phyloP scores from a whole-genome alignment of 2,113 vertebrate genomes.

The Anas platyrhynchos region DNA sequence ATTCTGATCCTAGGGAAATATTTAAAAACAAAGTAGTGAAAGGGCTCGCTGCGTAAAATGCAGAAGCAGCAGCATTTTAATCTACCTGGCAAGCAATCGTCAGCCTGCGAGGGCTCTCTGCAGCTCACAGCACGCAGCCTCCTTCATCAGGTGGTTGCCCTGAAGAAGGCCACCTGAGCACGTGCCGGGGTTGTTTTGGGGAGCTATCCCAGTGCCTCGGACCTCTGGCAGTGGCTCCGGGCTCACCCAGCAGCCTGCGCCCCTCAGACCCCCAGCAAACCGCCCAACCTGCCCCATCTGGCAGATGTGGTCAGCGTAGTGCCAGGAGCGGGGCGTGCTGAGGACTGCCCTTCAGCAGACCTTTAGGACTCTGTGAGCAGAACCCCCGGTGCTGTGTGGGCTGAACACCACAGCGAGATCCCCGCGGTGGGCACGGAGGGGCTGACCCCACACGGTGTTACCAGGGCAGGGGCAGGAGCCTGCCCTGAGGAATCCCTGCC shows the following conservation, averaged over 20 bases:
- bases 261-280: neutral
- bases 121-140: no score
- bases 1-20: slow-evolving; percentile 58
- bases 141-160: neutral
- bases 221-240: neutral
- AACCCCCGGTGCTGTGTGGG: neutral
- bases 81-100: rapidly evolving
- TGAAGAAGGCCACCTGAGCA: rapidly evolving
- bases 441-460: neutral
- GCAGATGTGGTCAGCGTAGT: neutral
- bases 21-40: slow-evolving; percentile 66
- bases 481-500: neutral
- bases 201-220: neutral
- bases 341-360: neutral
- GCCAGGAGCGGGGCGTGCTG: rapidly evolving
- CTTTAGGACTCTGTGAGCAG: neutral
- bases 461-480: rapidly evolving
- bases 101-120: neutral
- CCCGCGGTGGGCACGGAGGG: rapidly evolving
- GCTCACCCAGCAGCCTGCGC: no score
- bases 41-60: neutral
- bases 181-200: neutral
- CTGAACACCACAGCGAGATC: neutral
- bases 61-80: neutral
- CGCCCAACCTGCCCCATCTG: neutral